Evolutionary conservation across 64 coral and sea anemone species (phyloP), one percentile per base, ranked within the genome.

Genomic region (Platygyra sinensis): DNA sequence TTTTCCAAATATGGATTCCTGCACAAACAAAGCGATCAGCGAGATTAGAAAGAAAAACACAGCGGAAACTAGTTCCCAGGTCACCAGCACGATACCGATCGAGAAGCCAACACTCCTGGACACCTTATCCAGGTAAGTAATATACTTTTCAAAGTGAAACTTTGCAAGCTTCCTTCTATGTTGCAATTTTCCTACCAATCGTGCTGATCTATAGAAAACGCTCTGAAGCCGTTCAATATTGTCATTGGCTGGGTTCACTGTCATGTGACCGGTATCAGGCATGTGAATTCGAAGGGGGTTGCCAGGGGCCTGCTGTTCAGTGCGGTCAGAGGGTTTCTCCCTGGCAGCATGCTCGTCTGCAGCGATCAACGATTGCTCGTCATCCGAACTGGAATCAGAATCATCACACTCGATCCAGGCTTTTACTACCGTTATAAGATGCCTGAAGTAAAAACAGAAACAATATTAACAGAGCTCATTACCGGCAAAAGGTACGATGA

Each of bases 1-100:
- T 17, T 96, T 79, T 30, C 94, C 94, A 87, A 96, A 96, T 52
- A 96, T 96, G 11, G 94, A 89, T 78, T 96, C 94, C 65, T 96
- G 94, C 7, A 96, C 22, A 87, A 96, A 96, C 57, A 96, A 59
- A 4, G 94, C 90, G 10, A 96, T 88, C 64, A 96, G 50, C 6
- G 94, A 96, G 52, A 79, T 93, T 28, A 91, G 85, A 80, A 96
- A 91, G 74, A 96, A 96, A 20, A 96, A 86, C 25, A 88, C 77
- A 11, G 90, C 52, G 1, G 90, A 93, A 1, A 96, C 94, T 42
- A 85, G 72, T 86, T 96, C 90, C 94, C 94, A 96, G 20, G 94
- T 96, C 30, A 96, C 87, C 46, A 86, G 52, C 24, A 96, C 20
- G 15, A 88, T 75, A 38, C 91, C 88, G 57, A 96, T 92, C 39